Conservation (phyloP, 2,797 vertebrate genomes). For the Molossus alvarezi region DNA sequence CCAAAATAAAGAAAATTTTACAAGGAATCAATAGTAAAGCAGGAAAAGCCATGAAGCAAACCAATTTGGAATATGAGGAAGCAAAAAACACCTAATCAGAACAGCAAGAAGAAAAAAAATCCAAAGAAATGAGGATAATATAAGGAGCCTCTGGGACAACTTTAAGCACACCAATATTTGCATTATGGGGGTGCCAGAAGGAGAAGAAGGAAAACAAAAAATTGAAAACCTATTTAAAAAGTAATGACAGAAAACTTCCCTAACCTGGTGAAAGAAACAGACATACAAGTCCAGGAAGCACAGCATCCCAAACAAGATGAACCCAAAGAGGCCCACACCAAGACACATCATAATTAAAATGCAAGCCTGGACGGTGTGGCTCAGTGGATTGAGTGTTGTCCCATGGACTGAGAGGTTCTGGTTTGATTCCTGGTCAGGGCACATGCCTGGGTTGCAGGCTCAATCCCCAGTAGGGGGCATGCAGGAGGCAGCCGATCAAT, state of each 20-base stretch:
- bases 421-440: too few relatives aligned
- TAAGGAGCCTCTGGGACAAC: not conserved
- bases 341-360: too few relatives aligned
- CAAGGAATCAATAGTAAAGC: not conserved
- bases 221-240: not conserved
- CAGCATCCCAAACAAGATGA: not conserved
- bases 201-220: not conserved
- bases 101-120: not conserved
- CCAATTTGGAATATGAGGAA: not conserved
- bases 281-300: too few relatives aligned
- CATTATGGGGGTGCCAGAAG: not conserved
- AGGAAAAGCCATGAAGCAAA: not conserved
- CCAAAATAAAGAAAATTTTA: not conserved
- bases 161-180: not conserved
- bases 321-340: not conserved
- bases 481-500: too few relatives aligned
- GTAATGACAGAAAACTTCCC: not conserved
- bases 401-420: too few relatives aligned
- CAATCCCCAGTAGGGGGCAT: too few relatives aligned
- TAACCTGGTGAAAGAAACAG: too few relatives aligned
- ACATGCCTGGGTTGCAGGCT: too few relatives aligned
- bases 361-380: too few relatives aligned
- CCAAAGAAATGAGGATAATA: not conserved
- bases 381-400: too few relatives aligned
- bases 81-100: not conserved